These are phyloP conservation scores for Micromussa lordhowensis DNA, from an alignment of 92 coral and sea anemone genomes.

Conservation along the genomic window DNA sequence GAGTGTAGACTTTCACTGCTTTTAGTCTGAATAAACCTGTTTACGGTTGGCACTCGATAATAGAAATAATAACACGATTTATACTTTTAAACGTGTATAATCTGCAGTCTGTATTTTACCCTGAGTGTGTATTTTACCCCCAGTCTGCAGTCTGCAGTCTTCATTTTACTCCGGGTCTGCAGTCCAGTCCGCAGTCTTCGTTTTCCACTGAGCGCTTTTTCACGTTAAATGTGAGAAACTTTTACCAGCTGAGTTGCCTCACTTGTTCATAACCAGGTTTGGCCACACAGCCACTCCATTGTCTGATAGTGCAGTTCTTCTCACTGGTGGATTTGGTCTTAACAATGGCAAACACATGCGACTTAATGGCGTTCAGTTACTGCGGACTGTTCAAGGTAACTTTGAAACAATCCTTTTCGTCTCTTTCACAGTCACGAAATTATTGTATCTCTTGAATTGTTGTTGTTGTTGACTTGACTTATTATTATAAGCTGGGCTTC, in stretches of 20 bases:
- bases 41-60: too few relatives aligned
- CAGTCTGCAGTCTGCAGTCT: too few relatives aligned
- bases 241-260: not conserved
- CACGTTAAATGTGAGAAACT: not conserved
- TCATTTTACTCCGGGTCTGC: too few relatives aligned
- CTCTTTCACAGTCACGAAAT: not conserved
- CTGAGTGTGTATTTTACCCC: too few relatives aligned
- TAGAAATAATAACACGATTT: too few relatives aligned
- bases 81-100: too few relatives aligned
- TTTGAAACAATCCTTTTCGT: not conserved
- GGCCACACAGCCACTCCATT: slow-evolving; percentile 75
- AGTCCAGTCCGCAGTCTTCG: too few relatives aligned
- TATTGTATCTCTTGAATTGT: not conserved
- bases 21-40: too few relatives aligned
- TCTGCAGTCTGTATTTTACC: too few relatives aligned
- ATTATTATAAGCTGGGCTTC: not conserved
- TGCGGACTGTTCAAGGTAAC: slow-evolving; percentile 30
- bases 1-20: too few relatives aligned
- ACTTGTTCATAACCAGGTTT: slow-evolving; percentile 49
- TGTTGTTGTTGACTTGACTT: not conserved
- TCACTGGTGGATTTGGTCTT: slow-evolving; percentile 85
- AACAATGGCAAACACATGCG: slow-evolving; percentile 77
- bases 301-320: slow-evolving; percentile 41
- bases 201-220: too few relatives aligned
- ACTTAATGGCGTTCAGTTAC: slow-evolving; percentile 58